phyloP scores from a whole-genome alignment of 2,797 vertebrate species.

The Erpetoichthys calabaricus region DNA sequence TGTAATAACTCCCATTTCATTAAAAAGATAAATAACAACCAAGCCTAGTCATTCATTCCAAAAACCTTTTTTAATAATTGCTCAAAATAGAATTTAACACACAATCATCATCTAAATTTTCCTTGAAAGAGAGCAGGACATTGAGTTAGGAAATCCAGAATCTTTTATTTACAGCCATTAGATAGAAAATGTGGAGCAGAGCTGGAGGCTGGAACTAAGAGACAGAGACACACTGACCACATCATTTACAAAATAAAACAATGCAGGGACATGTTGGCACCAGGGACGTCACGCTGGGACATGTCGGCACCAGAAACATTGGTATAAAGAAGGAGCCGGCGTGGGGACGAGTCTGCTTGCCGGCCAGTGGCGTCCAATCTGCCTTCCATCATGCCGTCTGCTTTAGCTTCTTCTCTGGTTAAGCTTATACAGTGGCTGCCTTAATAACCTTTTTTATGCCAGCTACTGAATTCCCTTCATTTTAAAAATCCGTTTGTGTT shows the following conservation, averaged over 20 bases:
- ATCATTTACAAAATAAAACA: conserved; percentile 33
- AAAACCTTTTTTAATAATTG: conserved; percentile 60
- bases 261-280: conserved; percentile 28
- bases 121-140: conserved; percentile 32
- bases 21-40: too few relatives aligned
- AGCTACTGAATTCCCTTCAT: too few relatives aligned
- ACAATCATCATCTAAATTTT: conserved; percentile 37
- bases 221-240: conserved; percentile 38
- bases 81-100: conserved; percentile 71
- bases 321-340: conserved; percentile 4
- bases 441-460: too few relatives aligned
- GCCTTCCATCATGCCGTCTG: too few relatives aligned
- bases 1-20: too few relatives aligned
- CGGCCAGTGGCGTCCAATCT: too few relatives aligned
- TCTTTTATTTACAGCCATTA: conserved; percentile 32
- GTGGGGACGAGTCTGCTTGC: neutral
- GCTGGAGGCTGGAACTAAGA: conserved; percentile 16
- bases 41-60: conserved; percentile 31
- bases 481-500: too few relatives aligned
- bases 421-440: too few relatives aligned
- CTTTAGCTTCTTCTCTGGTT: too few relatives aligned
- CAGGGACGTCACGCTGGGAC: conserved; percentile 19
- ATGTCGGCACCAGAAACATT: conserved; percentile 22
- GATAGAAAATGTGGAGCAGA: conserved; percentile 20
- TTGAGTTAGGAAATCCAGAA: conserved; percentile 32